phyloP scores from a whole-genome alignment of 2,113 vertebrate species.

The Pedionomus torquatus region DNA sequence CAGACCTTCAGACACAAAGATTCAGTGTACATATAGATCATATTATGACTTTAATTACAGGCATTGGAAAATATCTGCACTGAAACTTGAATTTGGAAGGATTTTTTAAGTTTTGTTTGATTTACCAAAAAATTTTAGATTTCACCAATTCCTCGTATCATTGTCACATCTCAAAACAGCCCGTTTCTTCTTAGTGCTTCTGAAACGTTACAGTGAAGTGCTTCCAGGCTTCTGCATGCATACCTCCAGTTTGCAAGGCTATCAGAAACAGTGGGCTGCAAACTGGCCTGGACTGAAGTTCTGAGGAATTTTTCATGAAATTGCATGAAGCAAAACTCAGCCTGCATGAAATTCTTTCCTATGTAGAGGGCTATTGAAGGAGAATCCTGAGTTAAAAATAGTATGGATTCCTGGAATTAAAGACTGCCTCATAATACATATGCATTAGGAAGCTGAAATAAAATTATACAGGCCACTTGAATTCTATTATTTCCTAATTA shows the following conservation, averaged over 20 bases:
- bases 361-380: neutral
- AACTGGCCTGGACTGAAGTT: neutral
- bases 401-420: constrained; percentile 21
- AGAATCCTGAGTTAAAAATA: constrained; percentile 23
- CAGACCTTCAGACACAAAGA: constrained; percentile 51
- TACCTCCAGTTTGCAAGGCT: neutral
- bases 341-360: neutral
- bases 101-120: neutral
- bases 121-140: neutral
- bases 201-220: neutral
- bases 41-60: neutral
- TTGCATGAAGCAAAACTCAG: neutral
- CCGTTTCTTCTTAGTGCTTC: neutral
- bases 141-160: neutral
- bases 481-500: constrained; percentile 54
- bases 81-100: neutral
- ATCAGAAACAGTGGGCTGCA: neutral
- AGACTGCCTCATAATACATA: neutral
- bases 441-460: constrained; percentile 38
- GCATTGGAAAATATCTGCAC: neutral
- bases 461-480: constrained; percentile 50
- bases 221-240: neutral
- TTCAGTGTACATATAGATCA: neutral
- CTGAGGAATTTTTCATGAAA: neutral
- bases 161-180: neutral